Evolutionary conservation across 2,888 invertebrate genomes (phyloP).

Genomic region (Andrena bicolor): DNA sequence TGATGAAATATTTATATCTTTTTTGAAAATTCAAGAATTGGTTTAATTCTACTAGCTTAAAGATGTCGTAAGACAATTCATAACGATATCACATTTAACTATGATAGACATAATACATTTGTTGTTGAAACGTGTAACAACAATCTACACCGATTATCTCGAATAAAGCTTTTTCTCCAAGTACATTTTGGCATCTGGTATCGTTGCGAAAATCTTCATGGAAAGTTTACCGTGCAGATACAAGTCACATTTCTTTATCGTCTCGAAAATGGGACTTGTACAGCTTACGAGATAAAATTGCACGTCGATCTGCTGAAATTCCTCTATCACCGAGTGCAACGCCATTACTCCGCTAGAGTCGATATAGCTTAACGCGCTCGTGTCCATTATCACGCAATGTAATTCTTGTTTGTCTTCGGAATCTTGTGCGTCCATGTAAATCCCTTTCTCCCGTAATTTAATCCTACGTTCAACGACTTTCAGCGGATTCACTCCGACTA

Average conservation of each 20-base stretch:
- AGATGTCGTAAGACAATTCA: conserved; percentile 2
- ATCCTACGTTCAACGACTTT: conserved; percentile 84
- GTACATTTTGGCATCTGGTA: conserved; percentile 88
- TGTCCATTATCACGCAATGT: conserved; percentile 87
- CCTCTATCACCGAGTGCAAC: conserved; percentile 86
- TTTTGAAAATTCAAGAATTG: neutral
- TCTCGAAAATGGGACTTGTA: conserved; percentile 83
- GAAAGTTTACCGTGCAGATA: conserved; percentile 81
- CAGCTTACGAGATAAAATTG: conserved; percentile 87
- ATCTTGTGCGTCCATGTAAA: conserved; percentile 67
- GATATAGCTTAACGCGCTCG: conserved; percentile 88
- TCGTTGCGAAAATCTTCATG: conserved; percentile 87
- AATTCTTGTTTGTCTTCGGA: conserved; percentile 70
- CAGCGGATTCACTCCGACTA: conserved; percentile 86
- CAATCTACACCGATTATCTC: conserved; percentile 33
- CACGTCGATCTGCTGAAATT: conserved; percentile 86
- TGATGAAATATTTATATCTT: conserved; percentile 3
- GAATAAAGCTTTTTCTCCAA: conserved; percentile 77
- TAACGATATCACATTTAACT: conserved; percentile 24
- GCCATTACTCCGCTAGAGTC: conserved; percentile 89
- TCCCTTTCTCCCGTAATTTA: conserved; percentile 82
- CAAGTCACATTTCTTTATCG: conserved; percentile 81
- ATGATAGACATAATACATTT: conserved; percentile 4
- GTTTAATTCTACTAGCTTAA: conserved; percentile 16
- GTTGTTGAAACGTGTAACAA: conserved; percentile 12